Evolutionary conservation across 2,113 vertebrate species (phyloP).

Genomic region (Cinclus mexicanus): DNA sequence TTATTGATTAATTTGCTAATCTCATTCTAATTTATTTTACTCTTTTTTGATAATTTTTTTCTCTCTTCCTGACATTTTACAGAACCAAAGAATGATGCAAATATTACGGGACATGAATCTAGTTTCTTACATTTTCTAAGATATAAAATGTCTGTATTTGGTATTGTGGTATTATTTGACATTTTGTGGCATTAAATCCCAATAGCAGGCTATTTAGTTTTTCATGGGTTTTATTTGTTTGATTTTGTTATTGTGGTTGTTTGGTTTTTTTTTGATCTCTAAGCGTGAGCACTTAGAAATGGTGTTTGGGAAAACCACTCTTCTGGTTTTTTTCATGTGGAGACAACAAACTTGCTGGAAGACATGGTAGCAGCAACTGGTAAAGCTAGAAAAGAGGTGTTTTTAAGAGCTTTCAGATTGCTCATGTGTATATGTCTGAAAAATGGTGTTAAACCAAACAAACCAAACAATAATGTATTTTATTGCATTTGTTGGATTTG

Average conservation of each 20-base stretch:
- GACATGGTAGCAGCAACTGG: neutral
- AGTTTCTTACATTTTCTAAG: neutral
- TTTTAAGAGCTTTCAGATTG: neutral
- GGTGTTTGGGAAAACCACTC: neutral
- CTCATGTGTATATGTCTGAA: neutral
- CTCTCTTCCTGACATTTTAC: neutral
- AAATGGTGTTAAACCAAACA: neutral
- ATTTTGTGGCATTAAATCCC: neutral
- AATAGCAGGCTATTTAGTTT: neutral
- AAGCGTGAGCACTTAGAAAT: neutral
- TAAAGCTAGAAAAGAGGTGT: neutral
- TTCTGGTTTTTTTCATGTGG: neutral
- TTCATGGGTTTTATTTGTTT: neutral
- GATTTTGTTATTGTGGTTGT: neutral
- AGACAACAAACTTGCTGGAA: neutral
- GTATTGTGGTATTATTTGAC: neutral
- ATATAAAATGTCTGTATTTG: neutral
- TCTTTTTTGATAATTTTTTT: neutral
- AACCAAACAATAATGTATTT: neutral
- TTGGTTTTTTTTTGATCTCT: neutral
- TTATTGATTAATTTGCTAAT: neutral
- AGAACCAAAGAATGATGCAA: neutral
- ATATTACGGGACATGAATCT: neutral
- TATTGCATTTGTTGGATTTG: neutral
- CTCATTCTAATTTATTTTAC: neutral